Base-by-base conservation (phyloP, 1,140 invertebrate species). In the Eriosoma lanigerum region DNA sequence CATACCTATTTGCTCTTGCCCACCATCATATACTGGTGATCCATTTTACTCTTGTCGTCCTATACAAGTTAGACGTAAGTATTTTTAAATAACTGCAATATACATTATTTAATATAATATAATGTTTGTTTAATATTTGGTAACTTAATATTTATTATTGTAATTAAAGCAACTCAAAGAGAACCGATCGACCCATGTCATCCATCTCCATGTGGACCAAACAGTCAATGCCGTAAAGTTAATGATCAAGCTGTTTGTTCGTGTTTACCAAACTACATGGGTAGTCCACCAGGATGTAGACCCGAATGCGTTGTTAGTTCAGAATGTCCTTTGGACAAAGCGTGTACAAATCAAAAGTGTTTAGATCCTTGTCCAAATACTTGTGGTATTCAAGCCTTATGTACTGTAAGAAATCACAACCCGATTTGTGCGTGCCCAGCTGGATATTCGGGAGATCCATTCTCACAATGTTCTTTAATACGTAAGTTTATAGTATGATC, bases 201-300 rank as follows among this genome's bases (percentile, higher is more conserved):
- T 83, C 91, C 91, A 72, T 91, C 90, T 17, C 92, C 91, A 6
- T 93, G 92, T 85, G 92, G 92, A 70, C 89, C 90, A 50, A 93
- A 93, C 83, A 90, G 89, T 81, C 86, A 88, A 83, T 92, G 91
- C 82, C 86, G 87, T 75, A 87, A 87, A 44, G 82, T 87, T 3
- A 87, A 86, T 75, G 86, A 85, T 29, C 87, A 87, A 83, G 86
- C 87, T 9, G 87, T 88, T 10, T 91, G 90, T 82, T 87, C 88
- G 46, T 91, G 90, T 82, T 84, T 87, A n/a, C 86, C 87, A 13
- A 87, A 86, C 80, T 90, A 88, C 81, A 84, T 88, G 32, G 89
- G 89, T 26, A 86, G 83, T 81, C 89, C 89, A 81, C 89, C 88
- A 38, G 84, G 84, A 50, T 89, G 88, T 83, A 84, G 88, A 84